Evolutionary conservation across 2,113 vertebrate genomes (phyloP), one percentile per base, ranked within the genome.

Genomic region (Merops nubicus): DNA sequence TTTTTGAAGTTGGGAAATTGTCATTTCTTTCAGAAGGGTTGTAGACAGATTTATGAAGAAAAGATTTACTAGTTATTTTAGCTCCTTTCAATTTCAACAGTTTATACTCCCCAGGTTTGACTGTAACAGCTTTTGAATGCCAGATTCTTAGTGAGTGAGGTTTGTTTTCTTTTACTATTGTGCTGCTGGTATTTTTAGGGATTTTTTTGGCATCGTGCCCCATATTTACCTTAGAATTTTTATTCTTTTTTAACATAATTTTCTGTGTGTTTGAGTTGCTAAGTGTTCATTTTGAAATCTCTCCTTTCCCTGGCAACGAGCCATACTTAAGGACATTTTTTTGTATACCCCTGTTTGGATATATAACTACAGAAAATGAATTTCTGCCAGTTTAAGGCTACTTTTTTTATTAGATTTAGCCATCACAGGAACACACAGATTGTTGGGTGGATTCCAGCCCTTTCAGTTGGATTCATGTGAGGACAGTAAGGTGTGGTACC

Each of bases 401-500:
- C 5, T 13, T 28, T 47, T 93, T 73, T 78, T 11, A 15, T 69
- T 53, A 64, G 59, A 23, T 10, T 21, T 56, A 54, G 34, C 43
- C 50, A 36, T 74, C 62, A 4, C 16, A 64, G 91, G 74, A 89
- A 23, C 43, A 16, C 31, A 57, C 8, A 23, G 80, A 5, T 13
- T 64, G 56, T 15, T 78, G 64, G 29, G 34, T 51, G 67, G 28
- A 7, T 78, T 73, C 62, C 73, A 93, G 47, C 63, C 60, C 45
- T 78, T 77, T 86, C 0, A 0, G 33, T 69, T 91, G 67, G 47
- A 53, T 75, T 94, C 70, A 6, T 38, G 19, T 50, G 73, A 63
- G 76, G 76, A 23, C 29, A 25, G 12, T 15, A 47, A 96, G 95
- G 86, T 92, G 96, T 96, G 93, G 78, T 92, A 54, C 92, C 75